These are phyloP conservation scores for Chascanopsetta lugubris DNA, from an alignment of 2,113 vertebrate genomes.

Conservation along the genomic window DNA sequence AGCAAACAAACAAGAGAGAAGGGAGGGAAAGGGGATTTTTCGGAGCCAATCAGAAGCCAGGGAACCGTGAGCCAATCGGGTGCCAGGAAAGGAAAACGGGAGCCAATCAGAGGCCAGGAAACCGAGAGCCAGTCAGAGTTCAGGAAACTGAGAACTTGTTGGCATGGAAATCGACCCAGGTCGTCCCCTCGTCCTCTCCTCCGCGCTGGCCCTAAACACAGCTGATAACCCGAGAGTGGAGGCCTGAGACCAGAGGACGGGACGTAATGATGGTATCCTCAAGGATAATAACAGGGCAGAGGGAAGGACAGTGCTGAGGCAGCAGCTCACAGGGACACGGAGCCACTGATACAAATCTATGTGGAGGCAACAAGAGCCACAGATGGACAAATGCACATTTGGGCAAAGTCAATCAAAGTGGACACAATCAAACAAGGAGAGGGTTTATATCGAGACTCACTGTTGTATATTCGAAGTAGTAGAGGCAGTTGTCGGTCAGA, in stretches of 20 bases:
- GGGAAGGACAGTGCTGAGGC: constrained; percentile 64
- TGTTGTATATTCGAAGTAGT: constrained; percentile 97
- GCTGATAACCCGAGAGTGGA: constrained; percentile 44
- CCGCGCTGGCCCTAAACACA: constrained; percentile 20
- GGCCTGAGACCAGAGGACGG: constrained; percentile 58
- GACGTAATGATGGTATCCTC: constrained; percentile 63
- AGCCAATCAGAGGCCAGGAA: background rate
- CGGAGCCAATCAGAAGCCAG: background rate
- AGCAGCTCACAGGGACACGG: constrained; percentile 46
- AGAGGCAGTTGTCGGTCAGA: constrained; percentile 95
- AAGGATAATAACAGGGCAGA: constrained; percentile 63
- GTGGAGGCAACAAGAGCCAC: background rate
- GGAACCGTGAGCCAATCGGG: too few relatives aligned
- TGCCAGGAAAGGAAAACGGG: too few relatives aligned
- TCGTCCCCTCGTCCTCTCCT: background rate
- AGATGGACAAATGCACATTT: background rate
- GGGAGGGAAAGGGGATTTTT: too few relatives aligned
- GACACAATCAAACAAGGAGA: too few relatives aligned
- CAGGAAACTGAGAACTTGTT: background rate
- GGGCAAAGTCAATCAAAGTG: too few relatives aligned
- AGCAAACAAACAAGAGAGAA: constrained; percentile 3
- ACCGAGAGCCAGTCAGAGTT: background rate
- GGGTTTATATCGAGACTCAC: too few relatives aligned
- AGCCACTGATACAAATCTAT: constrained; percentile 32
- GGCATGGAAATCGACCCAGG: constrained; percentile 16